Percentiles rank a stretch among this genome's conserved stretches.
phyloP scores from a whole-genome alignment of 2,113 vertebrate genomes.

The Dasypus novemcinctus region DNA sequence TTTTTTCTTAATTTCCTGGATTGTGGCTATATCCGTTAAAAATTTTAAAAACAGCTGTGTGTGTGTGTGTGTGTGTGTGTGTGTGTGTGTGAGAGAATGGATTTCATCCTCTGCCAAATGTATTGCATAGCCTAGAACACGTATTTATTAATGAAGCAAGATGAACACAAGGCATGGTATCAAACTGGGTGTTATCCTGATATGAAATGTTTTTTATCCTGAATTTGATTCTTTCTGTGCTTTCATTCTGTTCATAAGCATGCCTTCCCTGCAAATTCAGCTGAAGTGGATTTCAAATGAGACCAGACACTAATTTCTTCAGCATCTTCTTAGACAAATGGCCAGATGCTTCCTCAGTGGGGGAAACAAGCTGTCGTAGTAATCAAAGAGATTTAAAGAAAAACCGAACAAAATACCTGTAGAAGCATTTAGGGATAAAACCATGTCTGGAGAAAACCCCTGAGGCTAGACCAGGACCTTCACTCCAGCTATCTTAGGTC shows the following conservation, averaged over 20 bases:
- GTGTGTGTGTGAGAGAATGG: background rate
- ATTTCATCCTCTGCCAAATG: background rate
- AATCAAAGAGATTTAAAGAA: background rate
- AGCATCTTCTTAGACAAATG: constrained; percentile 49
- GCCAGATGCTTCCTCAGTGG: constrained; percentile 64
- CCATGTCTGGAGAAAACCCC: background rate
- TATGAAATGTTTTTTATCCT: background rate
- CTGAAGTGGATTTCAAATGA: constrained; percentile 54
- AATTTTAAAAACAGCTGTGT: background rate
- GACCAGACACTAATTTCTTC: constrained; percentile 32
- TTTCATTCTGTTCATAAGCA: background rate
- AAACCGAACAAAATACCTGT: constrained; percentile 36
- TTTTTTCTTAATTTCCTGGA: background rate
- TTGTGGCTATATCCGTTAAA: background rate
- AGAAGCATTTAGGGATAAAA: background rate
- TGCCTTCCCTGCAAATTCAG: background rate
- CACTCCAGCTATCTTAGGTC: background rate
- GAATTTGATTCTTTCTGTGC: background rate
- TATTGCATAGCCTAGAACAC: background rate
- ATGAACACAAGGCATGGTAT: background rate
- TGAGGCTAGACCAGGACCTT: background rate
- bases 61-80: background rate
- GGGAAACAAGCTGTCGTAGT: background rate
- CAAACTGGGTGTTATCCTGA: background rate
- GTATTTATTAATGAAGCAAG: background rate